These are phyloP conservation scores for Drosophila koepferae DNA, from an alignment of 2,888 invertebrate genomes.

Conservation along the genomic window DNA sequence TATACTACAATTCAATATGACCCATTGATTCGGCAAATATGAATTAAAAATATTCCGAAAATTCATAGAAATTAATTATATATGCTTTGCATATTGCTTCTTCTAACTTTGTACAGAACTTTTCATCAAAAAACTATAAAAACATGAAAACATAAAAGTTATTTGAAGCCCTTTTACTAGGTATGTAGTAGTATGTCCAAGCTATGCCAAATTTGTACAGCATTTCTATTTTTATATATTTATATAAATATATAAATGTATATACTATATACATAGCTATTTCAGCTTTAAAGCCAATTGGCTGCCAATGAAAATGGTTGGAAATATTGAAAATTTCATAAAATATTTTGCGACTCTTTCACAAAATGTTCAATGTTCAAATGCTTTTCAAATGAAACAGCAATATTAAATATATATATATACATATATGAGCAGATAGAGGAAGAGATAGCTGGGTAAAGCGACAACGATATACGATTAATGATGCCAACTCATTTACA, in stretches of 20 bases:
- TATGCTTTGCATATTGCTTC: not conserved
- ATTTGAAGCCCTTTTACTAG: conserved; percentile 15
- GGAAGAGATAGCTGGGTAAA: conserved; percentile 6
- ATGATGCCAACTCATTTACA: conserved; percentile 53
- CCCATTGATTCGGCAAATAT: not conserved
- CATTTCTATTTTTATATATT: not conserved
- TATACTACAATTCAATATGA: not conserved
- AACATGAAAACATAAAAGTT: conserved; percentile 10
- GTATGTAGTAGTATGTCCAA: conserved; percentile 20
- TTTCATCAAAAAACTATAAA: not conserved
- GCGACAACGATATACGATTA: conserved; percentile 37
- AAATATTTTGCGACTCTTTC: conserved; percentile 13
- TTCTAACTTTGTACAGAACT: not conserved
- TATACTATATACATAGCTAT: not conserved
- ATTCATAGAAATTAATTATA: not conserved
- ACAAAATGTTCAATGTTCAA: conserved; percentile 10
- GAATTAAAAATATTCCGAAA: not conserved
- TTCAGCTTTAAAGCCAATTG: conserved; percentile 41
- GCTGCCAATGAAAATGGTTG: conserved; percentile 41
- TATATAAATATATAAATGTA: not conserved
- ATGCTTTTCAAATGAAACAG: conserved; percentile 1
- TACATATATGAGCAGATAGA: not conserved
- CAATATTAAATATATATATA: not conserved
- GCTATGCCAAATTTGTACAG: conserved; percentile 5
- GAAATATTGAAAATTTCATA: conserved; percentile 16